phyloP scores from a whole-genome alignment of 2,113 vertebrate genomes.

The Leucopternis melanops region DNA sequence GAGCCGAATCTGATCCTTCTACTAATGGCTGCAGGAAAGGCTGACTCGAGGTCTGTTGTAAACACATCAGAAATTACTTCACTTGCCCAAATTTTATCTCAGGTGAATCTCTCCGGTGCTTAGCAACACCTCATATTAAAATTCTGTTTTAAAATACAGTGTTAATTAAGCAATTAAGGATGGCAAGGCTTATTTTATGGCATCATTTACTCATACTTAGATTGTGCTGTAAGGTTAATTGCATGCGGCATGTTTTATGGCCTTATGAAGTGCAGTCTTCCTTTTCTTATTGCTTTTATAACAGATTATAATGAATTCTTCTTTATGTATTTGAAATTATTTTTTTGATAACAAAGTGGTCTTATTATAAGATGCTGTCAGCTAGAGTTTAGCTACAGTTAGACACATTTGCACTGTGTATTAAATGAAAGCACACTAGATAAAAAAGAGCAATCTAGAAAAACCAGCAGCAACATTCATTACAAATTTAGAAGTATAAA shows the following conservation, averaged over 20 bases:
- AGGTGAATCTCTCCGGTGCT: background rate
- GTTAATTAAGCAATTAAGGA: constrained; percentile 50
- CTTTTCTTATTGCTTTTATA: background rate
- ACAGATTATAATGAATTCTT: background rate
- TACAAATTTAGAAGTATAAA: background rate
- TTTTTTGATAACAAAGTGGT: background rate
- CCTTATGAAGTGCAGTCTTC: background rate
- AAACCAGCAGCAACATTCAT: background rate
- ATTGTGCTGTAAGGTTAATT: constrained; percentile 17
- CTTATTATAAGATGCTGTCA: background rate
- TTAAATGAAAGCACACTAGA: background rate
- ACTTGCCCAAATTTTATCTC: background rate
- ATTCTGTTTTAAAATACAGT: constrained; percentile 2
- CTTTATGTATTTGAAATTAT: background rate
- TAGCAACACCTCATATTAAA: background rate
- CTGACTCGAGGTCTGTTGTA: background rate
- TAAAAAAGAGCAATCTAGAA: background rate
- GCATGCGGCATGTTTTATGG: background rate
- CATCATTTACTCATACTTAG: constrained; percentile 11
- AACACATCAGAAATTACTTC: background rate
- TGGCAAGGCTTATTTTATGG: constrained; percentile 29
- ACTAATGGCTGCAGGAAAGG: background rate
- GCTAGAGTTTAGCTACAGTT: background rate
- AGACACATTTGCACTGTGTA: background rate
- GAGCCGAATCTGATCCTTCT: background rate